Conservation (phyloP, 2,888 invertebrate species). For the Cantharis nigra region DNA sequence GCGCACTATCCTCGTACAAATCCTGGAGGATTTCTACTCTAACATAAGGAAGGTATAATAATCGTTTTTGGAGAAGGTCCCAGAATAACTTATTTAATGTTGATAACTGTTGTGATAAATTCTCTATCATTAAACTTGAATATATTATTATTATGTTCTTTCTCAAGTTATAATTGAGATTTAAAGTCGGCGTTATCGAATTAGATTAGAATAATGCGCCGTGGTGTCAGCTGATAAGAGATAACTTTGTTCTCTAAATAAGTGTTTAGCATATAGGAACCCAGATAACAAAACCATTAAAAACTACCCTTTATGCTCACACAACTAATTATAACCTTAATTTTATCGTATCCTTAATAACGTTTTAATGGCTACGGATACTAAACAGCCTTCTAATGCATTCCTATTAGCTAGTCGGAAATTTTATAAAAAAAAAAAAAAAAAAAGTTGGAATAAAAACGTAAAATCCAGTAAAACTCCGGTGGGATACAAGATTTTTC, state of each 20-base stretch:
- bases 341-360: constrained; percentile 11
- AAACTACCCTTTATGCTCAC: constrained; percentile 22
- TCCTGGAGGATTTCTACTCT: constrained; percentile 8
- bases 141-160: constrained; percentile 37
- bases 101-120: constrained; percentile 43
- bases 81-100: constrained; percentile 33
- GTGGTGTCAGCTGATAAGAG: constrained; percentile 14
- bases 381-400: constrained; percentile 8
- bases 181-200: constrained; percentile 36
- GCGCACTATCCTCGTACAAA: constrained; percentile 1
- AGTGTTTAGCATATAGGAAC: constrained; percentile 21
- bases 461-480: too few relatives aligned
- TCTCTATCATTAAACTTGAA: constrained; percentile 41
- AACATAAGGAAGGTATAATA: constrained; percentile 15
- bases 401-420: constrained; percentile 5
- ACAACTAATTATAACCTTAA: constrained; percentile 17
- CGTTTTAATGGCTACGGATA: constrained; percentile 10
- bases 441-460: not conserved
- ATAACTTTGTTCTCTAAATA: constrained; percentile 16
- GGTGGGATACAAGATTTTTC: not conserved
- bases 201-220: constrained; percentile 13
- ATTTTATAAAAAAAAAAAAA: not conserved
- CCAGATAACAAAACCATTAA: constrained; percentile 21
- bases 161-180: constrained; percentile 42
- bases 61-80: constrained; percentile 12